phyloP scores from a whole-genome alignment of 92 coral and sea anemone genomes.

The Phymanthus crucifer region DNA sequence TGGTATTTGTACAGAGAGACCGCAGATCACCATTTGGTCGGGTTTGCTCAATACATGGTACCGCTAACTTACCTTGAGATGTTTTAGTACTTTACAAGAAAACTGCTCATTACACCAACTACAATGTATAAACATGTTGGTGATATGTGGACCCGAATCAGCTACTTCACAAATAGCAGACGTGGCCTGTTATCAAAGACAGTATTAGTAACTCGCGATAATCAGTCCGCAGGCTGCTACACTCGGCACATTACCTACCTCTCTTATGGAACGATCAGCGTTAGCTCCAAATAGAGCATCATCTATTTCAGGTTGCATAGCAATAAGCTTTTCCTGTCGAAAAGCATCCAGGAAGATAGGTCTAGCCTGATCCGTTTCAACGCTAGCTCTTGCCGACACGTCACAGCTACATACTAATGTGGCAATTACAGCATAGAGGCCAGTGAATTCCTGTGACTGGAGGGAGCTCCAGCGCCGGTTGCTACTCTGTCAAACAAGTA shows the following conservation, averaged over 20 bases:
- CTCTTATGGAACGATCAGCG: constrained; percentile 60
- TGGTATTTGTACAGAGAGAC: neutral
- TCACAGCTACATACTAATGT: constrained; percentile 79
- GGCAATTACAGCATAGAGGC: constrained; percentile 76
- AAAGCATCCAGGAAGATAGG: constrained; percentile 55
- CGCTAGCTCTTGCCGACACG: constrained; percentile 73
- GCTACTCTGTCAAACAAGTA: constrained; percentile 42
- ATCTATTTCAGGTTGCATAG: constrained; percentile 84
- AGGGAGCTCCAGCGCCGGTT: constrained; percentile 87
- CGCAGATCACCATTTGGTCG: too few relatives aligned
- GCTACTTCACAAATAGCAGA: constrained; percentile 84
- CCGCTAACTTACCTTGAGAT: constrained; percentile 51
- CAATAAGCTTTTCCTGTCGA: constrained; percentile 51
- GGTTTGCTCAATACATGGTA: neutral
- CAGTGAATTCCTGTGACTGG: constrained; percentile 85
- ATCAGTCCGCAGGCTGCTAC: neutral
- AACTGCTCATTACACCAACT: constrained; percentile 90
- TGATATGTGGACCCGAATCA: constrained; percentile 76
- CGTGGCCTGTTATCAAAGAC: constrained; percentile 44
- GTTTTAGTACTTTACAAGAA: constrained; percentile 70
- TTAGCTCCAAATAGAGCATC: constrained; percentile 77
- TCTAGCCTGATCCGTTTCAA: constrained; percentile 60
- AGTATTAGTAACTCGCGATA: too few relatives aligned
- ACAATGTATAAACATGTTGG: constrained; percentile 84
- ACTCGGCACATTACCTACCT: neutral